phyloP scores from a whole-genome alignment of 2,797 vertebrate genomes.

The Sebastes iracundus region DNA sequence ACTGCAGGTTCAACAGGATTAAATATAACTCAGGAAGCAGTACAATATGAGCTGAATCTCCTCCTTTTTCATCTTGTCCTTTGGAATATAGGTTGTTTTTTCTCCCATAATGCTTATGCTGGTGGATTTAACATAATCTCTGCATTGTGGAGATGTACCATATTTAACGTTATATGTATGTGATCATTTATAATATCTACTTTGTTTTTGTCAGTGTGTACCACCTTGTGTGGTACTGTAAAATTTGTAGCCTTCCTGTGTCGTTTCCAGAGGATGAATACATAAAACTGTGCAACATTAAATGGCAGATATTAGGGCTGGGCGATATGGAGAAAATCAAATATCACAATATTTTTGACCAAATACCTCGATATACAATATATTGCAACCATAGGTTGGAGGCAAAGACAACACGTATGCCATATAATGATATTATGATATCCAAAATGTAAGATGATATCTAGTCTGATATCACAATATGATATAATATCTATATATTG shows the following conservation, averaged over 20 bases:
- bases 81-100: slow-evolving; percentile 4
- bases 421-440: too few relatives aligned
- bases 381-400: too few relatives aligned
- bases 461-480: too few relatives aligned
- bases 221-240: background rate
- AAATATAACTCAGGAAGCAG: background rate
- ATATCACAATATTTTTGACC: too few relatives aligned
- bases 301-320: slow-evolving; percentile 4
- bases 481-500: too few relatives aligned
- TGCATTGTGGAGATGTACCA: background rate
- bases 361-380: too few relatives aligned
- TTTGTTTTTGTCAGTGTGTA: background rate
- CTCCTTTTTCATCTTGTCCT: slow-evolving; percentile 20
- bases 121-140: background rate
- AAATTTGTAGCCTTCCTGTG: background rate
- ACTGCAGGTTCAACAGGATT: background rate
- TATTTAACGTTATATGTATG: slow-evolving; percentile 2
- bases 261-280: background rate
- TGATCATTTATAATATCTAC: slow-evolving; percentile 2
- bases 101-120: slow-evolving; percentile 5
- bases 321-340: background rate
- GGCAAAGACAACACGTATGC: too few relatives aligned
- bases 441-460: too few relatives aligned
- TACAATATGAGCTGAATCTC: background rate
- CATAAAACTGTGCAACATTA: background rate